These are phyloP conservation scores for Drosophila asahinai DNA, from an alignment of 1,140 invertebrate species.

Conservation along the genomic window DNA sequence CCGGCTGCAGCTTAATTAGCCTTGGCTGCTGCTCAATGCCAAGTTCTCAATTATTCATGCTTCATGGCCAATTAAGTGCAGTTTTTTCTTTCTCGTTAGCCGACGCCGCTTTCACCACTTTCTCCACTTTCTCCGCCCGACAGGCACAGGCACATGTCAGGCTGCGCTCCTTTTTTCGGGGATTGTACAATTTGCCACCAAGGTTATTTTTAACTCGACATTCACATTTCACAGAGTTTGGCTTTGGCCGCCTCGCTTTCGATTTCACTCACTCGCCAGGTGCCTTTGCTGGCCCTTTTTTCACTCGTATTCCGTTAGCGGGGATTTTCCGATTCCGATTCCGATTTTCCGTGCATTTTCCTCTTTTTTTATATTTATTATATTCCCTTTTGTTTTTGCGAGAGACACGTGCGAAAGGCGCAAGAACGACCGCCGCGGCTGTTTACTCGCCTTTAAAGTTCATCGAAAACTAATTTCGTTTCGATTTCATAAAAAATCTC, in stretches of 20 bases:
- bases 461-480: conserved; percentile 85
- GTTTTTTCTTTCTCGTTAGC: conserved; percentile 15
- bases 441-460: conserved; percentile 85
- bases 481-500: conserved; percentile 83
- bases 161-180: conserved; percentile 14
- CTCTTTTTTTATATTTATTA: conserved; percentile 9
- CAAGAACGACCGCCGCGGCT: conserved; percentile 52
- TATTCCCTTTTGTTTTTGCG: conserved; percentile 16
- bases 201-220: conserved; percentile 61
- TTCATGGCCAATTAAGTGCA: conserved; percentile 45
- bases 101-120: conserved; percentile 23
- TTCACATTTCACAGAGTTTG: conserved; percentile 55
- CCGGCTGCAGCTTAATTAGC: conserved; percentile 21
- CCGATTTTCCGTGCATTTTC: conserved; percentile 6
- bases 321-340: conserved; percentile 24
- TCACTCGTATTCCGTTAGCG: conserved; percentile 15
- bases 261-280: conserved; percentile 33
- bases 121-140: conserved; percentile 28
- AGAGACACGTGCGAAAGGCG: conserved; percentile 61
- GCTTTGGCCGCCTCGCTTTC: conserved; percentile 23
- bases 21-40: conserved; percentile 45
- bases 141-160: conserved; percentile 20
- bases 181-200: conserved; percentile 56
- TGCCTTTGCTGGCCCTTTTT: not conserved
- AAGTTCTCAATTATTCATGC: conserved; percentile 40